Evolutionary conservation across 2,113 vertebrate genomes (phyloP), one percentile per base, ranked within the genome.

Genomic region (Hippolais icterina): DNA sequence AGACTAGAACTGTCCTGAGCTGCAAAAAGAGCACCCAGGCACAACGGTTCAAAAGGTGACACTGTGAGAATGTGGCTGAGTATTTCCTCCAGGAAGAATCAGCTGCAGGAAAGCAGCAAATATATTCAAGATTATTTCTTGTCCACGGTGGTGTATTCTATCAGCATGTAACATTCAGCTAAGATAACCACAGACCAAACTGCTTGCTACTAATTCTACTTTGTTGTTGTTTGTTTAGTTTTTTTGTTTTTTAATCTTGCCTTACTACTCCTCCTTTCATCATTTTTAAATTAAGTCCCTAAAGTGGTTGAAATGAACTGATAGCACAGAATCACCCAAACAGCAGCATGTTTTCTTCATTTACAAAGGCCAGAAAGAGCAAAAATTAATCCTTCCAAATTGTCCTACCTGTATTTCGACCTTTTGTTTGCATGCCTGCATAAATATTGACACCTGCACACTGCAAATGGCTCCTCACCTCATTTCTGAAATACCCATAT

Each of bases 61-160:
- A 9, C 13, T 31, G n/a, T 19, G 47, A 44, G 31, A 31, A 76
- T 0, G 11, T 0, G 2, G 29, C 4, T 61, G 39, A 81, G 15
- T 0, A 7, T 28, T 71, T 77, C 31, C 71, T 60, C 18, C 42
- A 57, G 25, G 41, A 82, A 66, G 9, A 60, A 54, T 18, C 42
- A 72, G 49, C 61, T 76, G 53, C 46, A 60, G n/a, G 28, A 54
- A 78, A 14, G 21, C 9, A 2, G 17, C 19, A 50, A 47, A 88
- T n/a, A 83, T 7, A 12, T 12, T 27, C 12, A 28, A 54, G 28
- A 37, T 3, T 31, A 10, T 28, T 74, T 70, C 49, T 60, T 49
- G 25, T 44, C 57, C 61, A 44, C 2, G 2, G 23, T 12, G 13
- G 0, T 63, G 18, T 44, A 27, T 41, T 60, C 24, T 49, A 69